Base-by-base conservation (phyloP, 1,140 invertebrate genomes). In the Lysiphlebus fabarum region DNA sequence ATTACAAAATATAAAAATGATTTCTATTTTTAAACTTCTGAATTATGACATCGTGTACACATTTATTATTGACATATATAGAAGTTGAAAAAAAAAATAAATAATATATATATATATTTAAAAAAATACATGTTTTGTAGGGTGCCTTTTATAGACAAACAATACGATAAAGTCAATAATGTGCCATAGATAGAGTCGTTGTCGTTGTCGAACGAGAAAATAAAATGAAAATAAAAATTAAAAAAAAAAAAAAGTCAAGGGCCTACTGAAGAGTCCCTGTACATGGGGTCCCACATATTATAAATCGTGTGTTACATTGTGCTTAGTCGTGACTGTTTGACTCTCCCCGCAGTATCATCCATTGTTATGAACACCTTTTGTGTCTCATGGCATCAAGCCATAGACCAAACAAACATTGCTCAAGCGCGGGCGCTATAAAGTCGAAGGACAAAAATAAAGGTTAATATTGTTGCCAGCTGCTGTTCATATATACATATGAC, bases 241-340 rank as follows among this genome's bases (percentile, higher is more conserved):
- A n/a, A n/a, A n/a, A n/a, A n/a, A n/a, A n/a, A n/a, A n/a, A 33
- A 41, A 33, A 55, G 7, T 8, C 14, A 43, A 40, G 40, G 26
- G 40, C 56, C 62, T 67, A 43, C 58, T 53, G 57, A 63, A 41
- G 40, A 14, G 8, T 14, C n/a, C 36, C 11, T 26, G 17, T 26
- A 43, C 37, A 12, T 17, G 12, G 36, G 48, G 44, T 38, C 10
- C 11, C 17, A 12, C 55, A 55, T 37, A 74, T 74, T 75, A 77
- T 77, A 78, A 78, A 78, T 78, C 73, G 70, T 67, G 68, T 62
- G 72, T 70, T 77, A 74, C 71, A 77, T 78, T 76, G 74, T 76
- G 69, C 69, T 72, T 68, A 70, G 64, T 72, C 73, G 71, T 76
- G 73, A 76, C 74, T 76, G 75, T 78, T 26, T 78, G 75, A 77